Percentiles rank a stretch among this genome's conserved stretches.
These are phyloP conservation scores for Amphipyra berbera DNA, from an alignment of 2,888 invertebrate species.

Conservation along the genomic window DNA sequence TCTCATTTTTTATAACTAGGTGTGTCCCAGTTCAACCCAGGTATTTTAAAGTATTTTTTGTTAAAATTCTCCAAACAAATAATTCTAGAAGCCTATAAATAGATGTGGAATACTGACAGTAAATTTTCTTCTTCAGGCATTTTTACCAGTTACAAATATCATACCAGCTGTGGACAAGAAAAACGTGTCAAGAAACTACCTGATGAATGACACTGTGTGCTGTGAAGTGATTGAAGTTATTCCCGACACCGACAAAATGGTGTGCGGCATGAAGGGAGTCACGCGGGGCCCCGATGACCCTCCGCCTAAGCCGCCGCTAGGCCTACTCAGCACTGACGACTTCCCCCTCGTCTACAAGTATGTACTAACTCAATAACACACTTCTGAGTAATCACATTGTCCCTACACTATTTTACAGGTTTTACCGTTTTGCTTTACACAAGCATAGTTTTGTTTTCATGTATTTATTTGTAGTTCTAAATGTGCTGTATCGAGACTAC, in stretches of 20 bases:
- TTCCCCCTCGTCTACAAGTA: conserved; percentile 96
- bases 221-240: conserved; percentile 96
- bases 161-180: conserved; percentile 95
- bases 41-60: too few species aligned
- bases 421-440: conserved; percentile 67
- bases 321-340: conserved; percentile 95
- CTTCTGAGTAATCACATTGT: conserved; percentile 68
- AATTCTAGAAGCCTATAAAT: too few species aligned
- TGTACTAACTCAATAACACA: conserved; percentile 77
- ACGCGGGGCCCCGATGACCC: conserved; percentile 92
- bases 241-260: conserved; percentile 96
- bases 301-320: conserved; percentile 93
- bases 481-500: conserved; percentile 71
- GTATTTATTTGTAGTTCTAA: conserved; percentile 76
- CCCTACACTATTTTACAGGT: conserved; percentile 79
- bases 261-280: conserved; percentile 95
- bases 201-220: conserved; percentile 95
- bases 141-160: conserved; percentile 92
- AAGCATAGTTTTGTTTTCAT: conserved; percentile 72
- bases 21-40: too few species aligned
- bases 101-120: neutral
- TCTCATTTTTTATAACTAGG: too few species aligned
- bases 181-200: conserved; percentile 93
- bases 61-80: too few species aligned
- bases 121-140: conserved; percentile 84